Evolutionary conservation across 2,888 invertebrate genomes (phyloP).

Genomic region (Agelastica alni): DNA sequence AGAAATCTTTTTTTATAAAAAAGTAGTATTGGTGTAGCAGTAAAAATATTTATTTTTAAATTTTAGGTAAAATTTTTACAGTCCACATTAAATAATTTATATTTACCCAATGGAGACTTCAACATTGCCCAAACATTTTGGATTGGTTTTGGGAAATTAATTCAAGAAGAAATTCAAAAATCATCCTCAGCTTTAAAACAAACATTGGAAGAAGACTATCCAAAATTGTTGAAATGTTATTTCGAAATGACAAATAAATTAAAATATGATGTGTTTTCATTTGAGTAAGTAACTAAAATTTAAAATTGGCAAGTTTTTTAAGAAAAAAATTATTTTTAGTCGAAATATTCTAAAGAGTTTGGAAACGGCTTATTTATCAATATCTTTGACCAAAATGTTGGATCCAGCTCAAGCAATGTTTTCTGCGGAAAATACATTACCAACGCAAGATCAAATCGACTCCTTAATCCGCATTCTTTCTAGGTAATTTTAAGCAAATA

Average conservation of each 20-base stretch:
- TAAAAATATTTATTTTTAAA: too few relatives aligned
- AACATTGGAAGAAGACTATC: conserved; percentile 85
- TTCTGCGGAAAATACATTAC: conserved; percentile 67
- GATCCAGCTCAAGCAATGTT: conserved; percentile 87
- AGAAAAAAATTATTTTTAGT: conserved; percentile 43
- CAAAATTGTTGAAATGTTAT: conserved; percentile 80
- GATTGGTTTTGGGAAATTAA: conserved; percentile 57
- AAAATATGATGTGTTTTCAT: conserved; percentile 64
- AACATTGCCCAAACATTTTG: conserved; percentile 62
- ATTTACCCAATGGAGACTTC: conserved; percentile 57
- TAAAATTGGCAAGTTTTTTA: neutral
- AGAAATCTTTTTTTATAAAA: too few relatives aligned
- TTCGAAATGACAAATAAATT: conserved; percentile 75
- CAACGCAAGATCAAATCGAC: conserved; percentile 78
- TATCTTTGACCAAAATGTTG: conserved; percentile 79
- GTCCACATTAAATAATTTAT: conserved; percentile 57
- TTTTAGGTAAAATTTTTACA: conserved; percentile 59
- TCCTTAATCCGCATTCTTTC: conserved; percentile 69
- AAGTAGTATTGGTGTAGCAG: too few relatives aligned
- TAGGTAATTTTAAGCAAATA: conserved; percentile 53
- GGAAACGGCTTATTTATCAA: conserved; percentile 84
- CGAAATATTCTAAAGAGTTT: conserved; percentile 68
- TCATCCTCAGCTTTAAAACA: conserved; percentile 69
- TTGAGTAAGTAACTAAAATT: conserved; percentile 58
- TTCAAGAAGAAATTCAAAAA: conserved; percentile 61